These are phyloP conservation scores for Petroica traversi DNA, from an alignment of 2,113 vertebrate species.

Conservation along the genomic window DNA sequence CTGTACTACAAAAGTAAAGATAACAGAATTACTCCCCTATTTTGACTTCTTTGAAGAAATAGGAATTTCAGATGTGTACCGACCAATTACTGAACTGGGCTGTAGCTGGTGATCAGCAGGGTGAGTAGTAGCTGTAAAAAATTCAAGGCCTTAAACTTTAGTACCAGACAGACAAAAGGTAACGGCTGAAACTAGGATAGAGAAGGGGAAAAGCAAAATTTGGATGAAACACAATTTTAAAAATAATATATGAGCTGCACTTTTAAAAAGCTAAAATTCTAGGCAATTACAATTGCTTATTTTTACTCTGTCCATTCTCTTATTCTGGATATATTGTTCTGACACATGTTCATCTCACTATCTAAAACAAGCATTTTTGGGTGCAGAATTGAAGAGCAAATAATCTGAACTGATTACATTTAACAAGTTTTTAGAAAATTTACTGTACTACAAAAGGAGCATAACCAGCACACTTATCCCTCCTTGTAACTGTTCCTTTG, in stretches of 20 bases:
- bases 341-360: not conserved
- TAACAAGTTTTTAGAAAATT: not conserved
- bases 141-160: not conserved
- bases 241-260: not conserved
- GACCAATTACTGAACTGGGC: not conserved
- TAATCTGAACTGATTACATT: not conserved
- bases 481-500: not conserved
- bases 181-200: not conserved
- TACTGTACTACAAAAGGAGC: not conserved
- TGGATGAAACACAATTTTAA: not conserved
- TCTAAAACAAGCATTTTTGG: not conserved
- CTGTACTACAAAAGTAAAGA: not conserved
- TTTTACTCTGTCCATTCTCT: not conserved
- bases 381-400: not conserved
- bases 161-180: not conserved
- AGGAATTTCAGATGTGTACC: not conserved
- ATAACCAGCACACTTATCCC: not conserved
- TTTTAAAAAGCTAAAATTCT: not conserved
- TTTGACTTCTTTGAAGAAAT: not conserved
- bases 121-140: not conserved
- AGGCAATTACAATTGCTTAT: not conserved
- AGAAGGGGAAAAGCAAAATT: not conserved
- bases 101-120: not conserved
- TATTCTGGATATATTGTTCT: not conserved
- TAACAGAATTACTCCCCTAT: not conserved